Percentiles rank a stretch among this genome's conserved stretches.
These are phyloP conservation scores for Dicyrtoma fusca DNA, from an alignment of 2,888 invertebrate genomes.

Conservation along the genomic window DNA sequence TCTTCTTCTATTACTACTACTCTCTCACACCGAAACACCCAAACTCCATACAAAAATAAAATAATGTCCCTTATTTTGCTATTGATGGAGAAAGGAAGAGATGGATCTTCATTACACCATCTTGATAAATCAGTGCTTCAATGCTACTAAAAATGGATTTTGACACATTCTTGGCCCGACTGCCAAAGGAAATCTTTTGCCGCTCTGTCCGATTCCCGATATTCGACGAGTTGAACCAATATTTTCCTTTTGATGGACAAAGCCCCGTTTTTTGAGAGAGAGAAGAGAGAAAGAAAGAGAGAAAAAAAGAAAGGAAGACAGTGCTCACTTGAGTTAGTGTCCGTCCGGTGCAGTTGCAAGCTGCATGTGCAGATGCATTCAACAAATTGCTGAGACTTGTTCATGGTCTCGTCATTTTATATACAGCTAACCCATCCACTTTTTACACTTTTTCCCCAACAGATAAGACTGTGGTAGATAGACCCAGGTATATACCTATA, in stretches of 20 bases:
- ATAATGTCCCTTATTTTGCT: too few species aligned
- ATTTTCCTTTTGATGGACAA: neutral
- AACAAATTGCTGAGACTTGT: neutral
- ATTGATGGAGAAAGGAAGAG: neutral
- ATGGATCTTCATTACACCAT: conserved; percentile 10
- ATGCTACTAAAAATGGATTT: conserved; percentile 7
- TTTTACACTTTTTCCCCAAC: too few species aligned
- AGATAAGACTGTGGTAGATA: too few species aligned
- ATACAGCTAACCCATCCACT: too few species aligned
- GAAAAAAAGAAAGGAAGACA: too few species aligned
- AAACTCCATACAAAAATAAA: neutral
- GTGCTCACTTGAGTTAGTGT: neutral
- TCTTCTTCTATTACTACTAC: neutral
- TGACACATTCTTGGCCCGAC: neutral
- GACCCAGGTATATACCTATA: neutral
- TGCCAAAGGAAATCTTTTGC: conserved; percentile 1
- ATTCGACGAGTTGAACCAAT: neutral
- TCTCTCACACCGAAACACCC: neutral
- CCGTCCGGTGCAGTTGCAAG: neutral
- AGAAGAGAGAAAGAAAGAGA: too few species aligned
- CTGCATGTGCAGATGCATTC: conserved; percentile 8
- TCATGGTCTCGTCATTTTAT: neutral
- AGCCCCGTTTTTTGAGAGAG: neutral
- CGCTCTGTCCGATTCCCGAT: too few species aligned
- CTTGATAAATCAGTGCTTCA: conserved; percentile 1